Evolutionary conservation across 1,140 invertebrate species (phyloP).

Genomic region (Pomacea maculata): DNA sequence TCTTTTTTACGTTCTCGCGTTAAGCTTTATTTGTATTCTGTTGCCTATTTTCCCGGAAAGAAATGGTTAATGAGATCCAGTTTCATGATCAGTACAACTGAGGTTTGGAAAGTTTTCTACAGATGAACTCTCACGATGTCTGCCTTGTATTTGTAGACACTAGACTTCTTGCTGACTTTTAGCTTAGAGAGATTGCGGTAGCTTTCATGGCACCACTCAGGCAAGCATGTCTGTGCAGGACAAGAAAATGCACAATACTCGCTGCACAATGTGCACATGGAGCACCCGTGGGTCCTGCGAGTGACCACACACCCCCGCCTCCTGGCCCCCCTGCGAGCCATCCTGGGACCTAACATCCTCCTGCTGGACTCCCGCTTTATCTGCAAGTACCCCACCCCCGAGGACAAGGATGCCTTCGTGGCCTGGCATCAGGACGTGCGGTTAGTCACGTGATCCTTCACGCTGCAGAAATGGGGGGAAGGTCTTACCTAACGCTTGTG

Average conservation of each 20-base stretch:
- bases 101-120: too few relatives aligned
- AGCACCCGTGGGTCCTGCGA: slow-evolving; percentile 43
- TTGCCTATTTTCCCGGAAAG: too few relatives aligned
- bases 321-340: slow-evolving; percentile 35
- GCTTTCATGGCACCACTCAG: too few relatives aligned
- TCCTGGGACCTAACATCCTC: slow-evolving; percentile 46
- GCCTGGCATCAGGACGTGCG: slow-evolving; percentile 55
- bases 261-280: slow-evolving; percentile 47
- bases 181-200: too few relatives aligned
- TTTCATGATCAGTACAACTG: too few relatives aligned
- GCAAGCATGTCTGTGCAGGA: slow-evolving; percentile 25
- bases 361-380: slow-evolving; percentile 53
- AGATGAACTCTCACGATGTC: too few relatives aligned
- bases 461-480: neutral
- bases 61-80: too few relatives aligned
- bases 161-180: too few relatives aligned
- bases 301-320: slow-evolving; percentile 41
- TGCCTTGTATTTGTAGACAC: too few relatives aligned
- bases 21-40: too few relatives aligned
- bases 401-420: slow-evolving; percentile 37
- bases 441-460: slow-evolving; percentile 23
- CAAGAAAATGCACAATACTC: slow-evolving; percentile 45
- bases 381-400: slow-evolving; percentile 44
- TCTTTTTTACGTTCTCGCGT: too few relatives aligned
- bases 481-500: neutral